Conservation (phyloP, 1,140 invertebrate genomes). For the Drosophila quadrilineata region DNA sequence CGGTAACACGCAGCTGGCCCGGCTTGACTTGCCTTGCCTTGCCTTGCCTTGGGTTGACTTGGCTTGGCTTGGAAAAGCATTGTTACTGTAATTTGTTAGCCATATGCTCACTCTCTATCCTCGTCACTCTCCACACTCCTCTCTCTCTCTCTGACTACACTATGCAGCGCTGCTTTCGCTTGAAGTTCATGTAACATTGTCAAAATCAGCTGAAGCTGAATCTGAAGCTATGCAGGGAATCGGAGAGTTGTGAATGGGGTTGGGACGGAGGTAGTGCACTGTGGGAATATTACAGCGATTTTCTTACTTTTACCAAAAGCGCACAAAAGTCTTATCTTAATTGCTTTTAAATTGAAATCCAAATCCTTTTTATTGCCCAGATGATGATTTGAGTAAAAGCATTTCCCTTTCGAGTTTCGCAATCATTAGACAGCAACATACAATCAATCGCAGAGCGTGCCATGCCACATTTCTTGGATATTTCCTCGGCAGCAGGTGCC, state of each 20-base stretch:
- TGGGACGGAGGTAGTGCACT: conserved; percentile 13
- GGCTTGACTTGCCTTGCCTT: conserved; percentile 5
- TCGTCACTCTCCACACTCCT: no score
- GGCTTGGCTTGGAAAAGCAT: conserved; percentile 55
- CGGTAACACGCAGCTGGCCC: conserved; percentile 55
- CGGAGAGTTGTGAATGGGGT: neutral
- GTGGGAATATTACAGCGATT: conserved; percentile 29
- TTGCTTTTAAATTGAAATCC: conserved; percentile 70
- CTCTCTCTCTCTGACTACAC: no score
- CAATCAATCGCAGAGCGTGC: neutral
- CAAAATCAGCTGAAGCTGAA: conserved; percentile 52
- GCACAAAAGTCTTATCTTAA: conserved; percentile 67
- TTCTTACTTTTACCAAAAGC: conserved; percentile 60
- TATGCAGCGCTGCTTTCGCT: conserved; percentile 63
- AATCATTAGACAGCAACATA: conserved; percentile 18
- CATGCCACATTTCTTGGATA: neutral
- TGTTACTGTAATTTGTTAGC: conserved; percentile 72
- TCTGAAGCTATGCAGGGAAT: no score
- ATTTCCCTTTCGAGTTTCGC: conserved; percentile 63
- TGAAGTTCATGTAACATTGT: conserved; percentile 81
- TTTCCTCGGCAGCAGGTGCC: neutral
- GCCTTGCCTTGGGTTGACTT: conserved; percentile 14
- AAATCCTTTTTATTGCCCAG: conserved; percentile 46
- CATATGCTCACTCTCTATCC: conserved; percentile 26
- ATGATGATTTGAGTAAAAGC: conserved; percentile 58